Percentiles rank a stretch among this genome's conserved stretches.
These are phyloP conservation scores for Zosterops pallidus DNA, from an alignment of 2,113 vertebrate species.

Conservation along the genomic window DNA sequence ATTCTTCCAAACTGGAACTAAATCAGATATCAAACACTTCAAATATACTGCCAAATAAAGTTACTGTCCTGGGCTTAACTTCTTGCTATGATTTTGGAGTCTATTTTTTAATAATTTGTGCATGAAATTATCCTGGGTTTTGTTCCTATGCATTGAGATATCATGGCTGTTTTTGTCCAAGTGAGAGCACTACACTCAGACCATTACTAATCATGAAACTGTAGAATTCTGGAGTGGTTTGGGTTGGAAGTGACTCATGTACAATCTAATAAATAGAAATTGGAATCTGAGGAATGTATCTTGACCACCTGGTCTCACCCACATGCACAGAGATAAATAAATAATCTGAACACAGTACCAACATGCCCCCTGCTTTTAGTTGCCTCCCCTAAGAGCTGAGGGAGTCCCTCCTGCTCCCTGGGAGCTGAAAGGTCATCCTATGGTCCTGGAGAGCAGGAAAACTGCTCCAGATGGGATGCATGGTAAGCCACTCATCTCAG, in stretches of 20 bases:
- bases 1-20: constrained; percentile 38
- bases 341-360: neutral
- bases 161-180: neutral
- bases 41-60: constrained; percentile 14
- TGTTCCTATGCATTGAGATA: neutral
- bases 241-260: neutral
- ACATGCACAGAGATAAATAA: neutral
- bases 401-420: fast-evolving
- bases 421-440: neutral
- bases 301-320: neutral
- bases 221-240: neutral
- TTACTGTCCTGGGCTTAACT: constrained; percentile 16
- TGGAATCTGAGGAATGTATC: neutral
- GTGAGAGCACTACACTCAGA: neutral
- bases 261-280: neutral
- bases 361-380: neutral
- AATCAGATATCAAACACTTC: constrained; percentile 18
- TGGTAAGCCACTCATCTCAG: neutral
- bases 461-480: neutral
- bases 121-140: neutral
- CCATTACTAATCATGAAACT: neutral
- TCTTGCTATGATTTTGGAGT: neutral
- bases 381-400: neutral
- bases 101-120: neutral
- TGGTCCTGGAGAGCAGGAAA: neutral